A percentile compares a stretch with the other conserved stretches of the same genome.
phyloP scores from a whole-genome alignment of 2,797 vertebrate species.

The Manis crassicaudata region DNA sequence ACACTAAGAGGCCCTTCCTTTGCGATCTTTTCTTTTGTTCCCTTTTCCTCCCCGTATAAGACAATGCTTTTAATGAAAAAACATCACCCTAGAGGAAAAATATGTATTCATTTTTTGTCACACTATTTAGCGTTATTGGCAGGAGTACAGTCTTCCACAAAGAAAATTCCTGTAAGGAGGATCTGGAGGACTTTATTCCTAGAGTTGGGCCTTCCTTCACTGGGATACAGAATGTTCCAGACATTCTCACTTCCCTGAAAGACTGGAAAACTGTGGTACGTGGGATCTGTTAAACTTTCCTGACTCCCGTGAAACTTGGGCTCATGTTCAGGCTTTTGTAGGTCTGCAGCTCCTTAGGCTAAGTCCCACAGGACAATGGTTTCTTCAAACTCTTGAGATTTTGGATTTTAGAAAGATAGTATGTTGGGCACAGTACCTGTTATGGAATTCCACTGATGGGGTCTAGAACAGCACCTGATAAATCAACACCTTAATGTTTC shows the following conservation, averaged over 20 bases:
- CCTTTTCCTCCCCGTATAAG: not conserved
- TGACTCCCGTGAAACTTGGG: not conserved
- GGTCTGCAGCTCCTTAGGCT: not conserved
- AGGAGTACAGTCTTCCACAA: not conserved
- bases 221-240: constrained; percentile 2
- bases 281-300: not conserved
- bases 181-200: not conserved
- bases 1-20: not conserved
- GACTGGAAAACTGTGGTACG: not conserved
- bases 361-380: not conserved
- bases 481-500: not conserved
- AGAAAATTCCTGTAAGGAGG: not conserved
- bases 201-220: not conserved
- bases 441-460: not conserved
- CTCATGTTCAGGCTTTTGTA: not conserved
- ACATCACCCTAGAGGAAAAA: not conserved
- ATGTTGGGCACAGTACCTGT: not conserved
- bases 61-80: constrained; percentile 42
- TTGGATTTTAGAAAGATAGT: not conserved
- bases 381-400: not conserved
- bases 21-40: constrained; percentile 21
- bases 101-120: constrained; percentile 26
- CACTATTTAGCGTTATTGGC: not conserved
- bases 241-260: not conserved
- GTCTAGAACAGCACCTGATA: not conserved